Evolutionary conservation across 2,113 vertebrate species (phyloP).

Genomic region (Ranitomeya variabilis): DNA sequence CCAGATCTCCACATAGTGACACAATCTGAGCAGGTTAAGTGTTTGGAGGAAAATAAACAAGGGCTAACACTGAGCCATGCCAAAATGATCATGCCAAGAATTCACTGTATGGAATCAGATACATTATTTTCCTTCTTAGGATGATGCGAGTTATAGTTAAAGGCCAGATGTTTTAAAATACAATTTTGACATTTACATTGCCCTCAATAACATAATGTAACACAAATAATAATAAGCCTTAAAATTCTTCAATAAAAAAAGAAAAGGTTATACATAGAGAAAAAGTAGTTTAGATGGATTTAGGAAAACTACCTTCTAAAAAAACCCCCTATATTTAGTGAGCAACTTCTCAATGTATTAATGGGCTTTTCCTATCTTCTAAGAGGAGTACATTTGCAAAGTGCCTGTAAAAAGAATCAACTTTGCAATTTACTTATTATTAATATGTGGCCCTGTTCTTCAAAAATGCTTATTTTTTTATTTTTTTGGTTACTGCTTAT

Average conservation of each 20-base stretch:
- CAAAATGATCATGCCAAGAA: background rate
- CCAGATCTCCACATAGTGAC: background rate
- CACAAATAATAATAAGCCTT: background rate
- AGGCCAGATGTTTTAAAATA: background rate
- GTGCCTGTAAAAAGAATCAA: too few species aligned
- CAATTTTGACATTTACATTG: background rate
- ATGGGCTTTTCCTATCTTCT: too few species aligned
- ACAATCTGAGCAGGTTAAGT: background rate
- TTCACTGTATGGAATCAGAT: background rate
- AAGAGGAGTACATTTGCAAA: too few species aligned
- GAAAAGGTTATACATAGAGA: background rate
- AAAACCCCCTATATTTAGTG: background rate
- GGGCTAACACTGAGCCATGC: slow-evolving; percentile 21
- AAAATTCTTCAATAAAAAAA: background rate
- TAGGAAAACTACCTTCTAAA: too few species aligned
- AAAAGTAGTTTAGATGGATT: background rate
- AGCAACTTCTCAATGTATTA: background rate
- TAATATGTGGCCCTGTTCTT: too few species aligned
- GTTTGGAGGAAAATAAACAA: background rate
- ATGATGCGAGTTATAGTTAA: background rate
- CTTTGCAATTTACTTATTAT: too few species aligned
- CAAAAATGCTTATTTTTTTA: too few species aligned
- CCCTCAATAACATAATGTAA: background rate
- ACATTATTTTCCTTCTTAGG: background rate
- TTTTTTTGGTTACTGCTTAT: too few species aligned